These are phyloP conservation scores for Trachelipus rathkii DNA, from an alignment of 1,140 invertebrate genomes.

Conservation along the genomic window DNA sequence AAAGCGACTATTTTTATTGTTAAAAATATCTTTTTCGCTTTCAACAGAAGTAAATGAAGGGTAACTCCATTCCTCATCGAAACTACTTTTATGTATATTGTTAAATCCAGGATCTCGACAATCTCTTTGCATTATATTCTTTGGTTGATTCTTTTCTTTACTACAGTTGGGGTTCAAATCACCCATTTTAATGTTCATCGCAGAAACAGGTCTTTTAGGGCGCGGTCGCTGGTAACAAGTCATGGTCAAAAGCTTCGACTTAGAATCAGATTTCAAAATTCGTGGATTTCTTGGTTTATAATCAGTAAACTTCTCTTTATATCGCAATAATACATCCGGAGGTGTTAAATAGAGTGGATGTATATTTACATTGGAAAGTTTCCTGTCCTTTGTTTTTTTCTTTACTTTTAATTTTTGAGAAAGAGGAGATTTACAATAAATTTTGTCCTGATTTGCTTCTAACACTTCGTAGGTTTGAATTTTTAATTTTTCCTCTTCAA, in stretches of 20 bases:
- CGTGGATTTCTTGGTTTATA: background rate
- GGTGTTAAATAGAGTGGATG: background rate
- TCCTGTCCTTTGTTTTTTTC: background rate
- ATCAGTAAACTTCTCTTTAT: background rate
- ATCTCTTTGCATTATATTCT: background rate
- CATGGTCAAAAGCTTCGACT: background rate
- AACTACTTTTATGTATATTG: background rate
- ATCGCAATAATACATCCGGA: background rate
- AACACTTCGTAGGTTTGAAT: background rate
- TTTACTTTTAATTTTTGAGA: background rate
- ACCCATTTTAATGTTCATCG: background rate
- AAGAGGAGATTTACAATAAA: background rate
- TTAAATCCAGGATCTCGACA: background rate
- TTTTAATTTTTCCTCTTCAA: background rate
- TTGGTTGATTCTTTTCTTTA: background rate
- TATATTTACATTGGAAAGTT: background rate
- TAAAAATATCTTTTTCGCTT: background rate
- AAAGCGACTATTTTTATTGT: background rate
- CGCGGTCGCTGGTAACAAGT: background rate
- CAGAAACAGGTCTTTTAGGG: background rate
- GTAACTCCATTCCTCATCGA: background rate
- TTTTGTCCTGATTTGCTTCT: background rate
- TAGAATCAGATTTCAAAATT: constrained; percentile 2
- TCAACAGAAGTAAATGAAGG: background rate
- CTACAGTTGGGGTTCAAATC: background rate